phyloP scores from a whole-genome alignment of 2,888 invertebrate genomes.

The Drosophila eohydei region DNA sequence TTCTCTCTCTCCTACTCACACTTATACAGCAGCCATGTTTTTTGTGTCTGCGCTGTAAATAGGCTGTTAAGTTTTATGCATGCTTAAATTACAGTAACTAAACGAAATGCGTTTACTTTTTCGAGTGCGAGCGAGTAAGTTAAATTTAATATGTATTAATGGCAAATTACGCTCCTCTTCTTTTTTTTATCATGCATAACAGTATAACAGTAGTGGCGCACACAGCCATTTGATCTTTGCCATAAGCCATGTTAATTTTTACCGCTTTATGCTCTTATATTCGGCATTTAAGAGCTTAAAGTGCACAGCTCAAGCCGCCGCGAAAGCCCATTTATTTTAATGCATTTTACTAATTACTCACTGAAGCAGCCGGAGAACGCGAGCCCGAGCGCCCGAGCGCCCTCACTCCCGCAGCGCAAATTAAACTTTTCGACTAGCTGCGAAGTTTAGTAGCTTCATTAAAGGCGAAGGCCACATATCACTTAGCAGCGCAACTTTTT shows the following conservation, averaged over 20 bases:
- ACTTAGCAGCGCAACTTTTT: conserved; percentile 57
- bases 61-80: conserved; percentile 53
- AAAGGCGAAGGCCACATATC: conserved; percentile 62
- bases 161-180: conserved; percentile 6
- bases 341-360: conserved; percentile 74
- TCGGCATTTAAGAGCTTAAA: conserved; percentile 17
- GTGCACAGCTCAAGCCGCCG: not conserved
- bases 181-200: conserved; percentile 3
- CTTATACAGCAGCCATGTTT: conserved; percentile 26
- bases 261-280: conserved; percentile 16
- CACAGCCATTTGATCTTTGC: conserved; percentile 10
- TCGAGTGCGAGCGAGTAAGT: conserved; percentile 15
- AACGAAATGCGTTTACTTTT: conserved; percentile 39
- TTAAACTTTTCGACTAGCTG: conserved; percentile 71
- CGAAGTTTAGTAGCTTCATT: conserved; percentile 64
- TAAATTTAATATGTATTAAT: conserved; percentile 35
- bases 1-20: not conserved
- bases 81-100: conserved; percentile 48
- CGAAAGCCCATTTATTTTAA: conserved; percentile 68
- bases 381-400: not conserved
- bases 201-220: not conserved
- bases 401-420: conserved; percentile 42
- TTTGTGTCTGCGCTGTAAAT: conserved; percentile 38
- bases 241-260: conserved; percentile 37
- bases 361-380: conserved; percentile 3